A percentile compares a stretch with the other conserved stretches of the same genome.
Evolutionary conservation across 2,888 invertebrate species (phyloP).

Genomic region (Meteorus cinctellus): DNA sequence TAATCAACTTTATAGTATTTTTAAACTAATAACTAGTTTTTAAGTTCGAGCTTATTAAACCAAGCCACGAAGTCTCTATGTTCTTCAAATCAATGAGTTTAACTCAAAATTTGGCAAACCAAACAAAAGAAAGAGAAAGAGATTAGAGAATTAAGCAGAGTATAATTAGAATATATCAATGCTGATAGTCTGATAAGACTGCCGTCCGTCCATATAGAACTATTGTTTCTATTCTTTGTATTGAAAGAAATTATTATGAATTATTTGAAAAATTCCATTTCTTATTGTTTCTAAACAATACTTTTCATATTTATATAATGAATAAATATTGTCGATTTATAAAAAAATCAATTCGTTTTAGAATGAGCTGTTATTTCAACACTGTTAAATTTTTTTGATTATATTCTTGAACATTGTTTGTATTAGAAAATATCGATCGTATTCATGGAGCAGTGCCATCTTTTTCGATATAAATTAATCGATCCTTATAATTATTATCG

Average conservation of each 20-base stretch:
- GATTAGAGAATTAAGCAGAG: not conserved
- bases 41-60: not conserved
- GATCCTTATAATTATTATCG: too few species aligned
- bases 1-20: constrained; percentile 62
- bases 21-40: not conserved
- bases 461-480: too few species aligned
- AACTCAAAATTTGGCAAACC: not conserved
- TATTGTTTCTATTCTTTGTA: not conserved
- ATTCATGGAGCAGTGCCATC: too few species aligned
- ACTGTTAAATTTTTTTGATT: too few species aligned
- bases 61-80: not conserved
- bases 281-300: not conserved
- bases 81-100: not conserved
- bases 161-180: not conserved
- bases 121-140: not conserved
- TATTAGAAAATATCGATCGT: too few species aligned
- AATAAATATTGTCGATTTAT: not conserved
- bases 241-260: not conserved
- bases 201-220: not conserved
- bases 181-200: not conserved
- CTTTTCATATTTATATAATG: not conserved
- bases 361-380: not conserved
- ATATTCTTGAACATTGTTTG: too few species aligned
- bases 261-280: not conserved
- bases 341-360: not conserved